Base-by-base conservation (phyloP, 2,113 vertebrate genomes). In the Epinephelus lanceolatus region DNA sequence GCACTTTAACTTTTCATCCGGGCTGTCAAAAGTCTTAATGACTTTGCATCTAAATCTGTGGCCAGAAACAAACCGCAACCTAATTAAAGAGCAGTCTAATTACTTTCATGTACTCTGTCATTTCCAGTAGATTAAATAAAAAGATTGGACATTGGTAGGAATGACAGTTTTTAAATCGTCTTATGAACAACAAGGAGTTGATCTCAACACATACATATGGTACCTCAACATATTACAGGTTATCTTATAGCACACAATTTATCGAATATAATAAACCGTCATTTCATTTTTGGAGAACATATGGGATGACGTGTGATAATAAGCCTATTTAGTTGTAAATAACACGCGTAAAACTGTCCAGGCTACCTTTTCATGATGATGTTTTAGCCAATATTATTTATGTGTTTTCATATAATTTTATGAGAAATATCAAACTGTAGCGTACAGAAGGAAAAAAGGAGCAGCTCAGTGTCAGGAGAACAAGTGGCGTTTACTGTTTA, bases 21-120 rank as follows among this genome's bases (percentile, higher is more conserved):
- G 25, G 6, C 60, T 78, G 68, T 81, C 75, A 76, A 17, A 61
- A 45, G 23, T 65, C 51, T 80, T 61, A 52, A 83, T 67, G 27
- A 27, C n/a, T 62, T 33, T 65, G 33, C 15, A 52, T 81, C 13
- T 75, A 59, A 67, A 78, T 81, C 65, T 76, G 45, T 27, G 65
- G 17, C 55, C 51, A 70, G 60, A 63, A 37, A 68, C 57, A 63
- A 85, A 60, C 74, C 71, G 47, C 53, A 19, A 0, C 30, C 10
- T 65, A 72, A 80, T 63, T 61, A 61, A 74, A 80, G n/a, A 76
- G 42, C 25, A 52, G 23, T 18, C 17, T 25, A 17, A 69, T 80
- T 42, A 15, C 59, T 66, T 42, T 71, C 68, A 71, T 19, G 30
- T 6, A 42, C n/a, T 37, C 51, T 52, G 65, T 56, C 63, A 71